Conservation (phyloP, 2,113 vertebrate genomes). For the Glaucidium brasilianum region DNA sequence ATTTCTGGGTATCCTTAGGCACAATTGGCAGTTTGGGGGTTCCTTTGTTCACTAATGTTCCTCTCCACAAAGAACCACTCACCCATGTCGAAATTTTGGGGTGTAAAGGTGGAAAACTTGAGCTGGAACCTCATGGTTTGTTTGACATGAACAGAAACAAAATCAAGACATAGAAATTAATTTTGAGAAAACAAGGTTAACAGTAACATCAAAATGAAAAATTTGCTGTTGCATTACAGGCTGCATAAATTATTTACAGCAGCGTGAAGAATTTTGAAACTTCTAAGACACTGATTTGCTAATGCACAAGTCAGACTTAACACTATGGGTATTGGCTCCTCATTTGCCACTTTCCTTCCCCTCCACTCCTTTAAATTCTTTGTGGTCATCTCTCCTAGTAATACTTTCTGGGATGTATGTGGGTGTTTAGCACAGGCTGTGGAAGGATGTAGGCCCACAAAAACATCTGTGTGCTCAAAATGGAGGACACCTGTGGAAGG, state of each 20-base stretch:
- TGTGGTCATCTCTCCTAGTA: neutral
- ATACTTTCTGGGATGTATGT: neutral
- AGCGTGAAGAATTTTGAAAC: neutral
- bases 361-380: neutral
- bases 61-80: neutral
- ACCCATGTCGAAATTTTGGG: neutral
- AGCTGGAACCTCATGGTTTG: neutral
- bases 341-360: neutral
- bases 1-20: neutral
- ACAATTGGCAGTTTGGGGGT: neutral
- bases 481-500: neutral
- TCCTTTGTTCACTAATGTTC: rapidly evolving
- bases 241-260: neutral
- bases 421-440: neutral
- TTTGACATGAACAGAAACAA: neutral
- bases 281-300: neutral
- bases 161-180: neutral
- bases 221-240: neutral
- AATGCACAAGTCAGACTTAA: neutral
- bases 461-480: neutral
- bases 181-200: neutral
- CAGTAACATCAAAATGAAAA: neutral
- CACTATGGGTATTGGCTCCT: neutral
- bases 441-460: neutral
- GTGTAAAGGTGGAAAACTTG: neutral